Base-by-base conservation (phyloP, 2,888 invertebrate genomes). In the Zelleria hepariella region DNA sequence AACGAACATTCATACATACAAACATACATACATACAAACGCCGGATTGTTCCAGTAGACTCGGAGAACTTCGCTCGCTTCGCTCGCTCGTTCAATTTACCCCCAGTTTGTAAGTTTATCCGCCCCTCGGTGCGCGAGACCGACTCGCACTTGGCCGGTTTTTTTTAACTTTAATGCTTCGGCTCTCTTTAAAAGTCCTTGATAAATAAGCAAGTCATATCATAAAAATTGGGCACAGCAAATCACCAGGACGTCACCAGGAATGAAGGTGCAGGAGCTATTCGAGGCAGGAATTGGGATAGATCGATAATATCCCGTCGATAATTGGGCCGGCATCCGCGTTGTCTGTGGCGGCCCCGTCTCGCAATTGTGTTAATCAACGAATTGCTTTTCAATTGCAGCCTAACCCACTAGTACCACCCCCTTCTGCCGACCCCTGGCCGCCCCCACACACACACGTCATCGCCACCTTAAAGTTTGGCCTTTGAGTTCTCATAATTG, bases 281-380 rank as follows among this genome's bases (percentile, higher is more conserved):
- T 15, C 32, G 15, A 42, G 3, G 15, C 32, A 42, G 32, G 32
- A 42, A 42, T 42, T 15, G 32, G 32, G 32, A 42, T 42, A 42
- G 32, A 77, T 75, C 71, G 69, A 68, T 73, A 73, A 77, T 77
- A 78, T 81, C 78, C 72, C 76, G 74, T 68, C 61, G 57, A 63
- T 72, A 77, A 82, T 75, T 78, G 76, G 71, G 65, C 63, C 68
- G 57, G 71, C 73, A 76, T 82, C 82, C 82, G 74, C 67, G 62
- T 42, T 64, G 66, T 66, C 15, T 64, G 66, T 66, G 62, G 62
- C 67, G 69, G 56, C 54, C 59, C 52, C 54, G 32, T 42, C 52
- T 55, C 48, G 64, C 72, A 75, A 77, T 75, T 76, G 74, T 72
- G 74, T 74, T 76, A 73, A 79, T 79, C 72, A 74, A 66, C 66